Conservation (phyloP, 2,797 vertebrate genomes). For the Molossus molossus region DNA sequence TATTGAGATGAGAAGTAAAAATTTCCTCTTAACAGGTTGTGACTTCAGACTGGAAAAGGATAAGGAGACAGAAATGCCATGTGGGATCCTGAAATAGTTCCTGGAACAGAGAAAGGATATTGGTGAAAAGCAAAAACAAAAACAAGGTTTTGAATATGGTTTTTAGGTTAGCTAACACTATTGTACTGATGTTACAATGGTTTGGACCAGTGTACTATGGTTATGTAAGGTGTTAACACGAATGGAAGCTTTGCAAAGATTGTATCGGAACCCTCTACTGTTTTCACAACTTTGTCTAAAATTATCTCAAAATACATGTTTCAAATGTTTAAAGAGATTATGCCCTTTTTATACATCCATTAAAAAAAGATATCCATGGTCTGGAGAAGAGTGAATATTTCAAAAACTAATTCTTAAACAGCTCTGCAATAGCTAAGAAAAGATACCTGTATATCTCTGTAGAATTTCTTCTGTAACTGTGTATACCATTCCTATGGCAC, state of each 20-base stretch:
- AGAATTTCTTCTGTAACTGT: background rate
- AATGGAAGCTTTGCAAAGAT: too few species aligned
- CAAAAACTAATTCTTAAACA: background rate
- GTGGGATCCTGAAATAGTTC: background rate
- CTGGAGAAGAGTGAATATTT: background rate
- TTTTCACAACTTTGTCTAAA: slow-evolving; percentile 9
- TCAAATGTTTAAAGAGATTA: background rate
- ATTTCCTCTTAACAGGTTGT: background rate
- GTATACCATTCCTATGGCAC: background rate
- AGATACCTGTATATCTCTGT: background rate
- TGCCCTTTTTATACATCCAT: background rate
- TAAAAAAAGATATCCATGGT: background rate
- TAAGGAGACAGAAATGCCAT: background rate
- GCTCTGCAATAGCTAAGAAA: background rate
- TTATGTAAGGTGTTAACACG: background rate
- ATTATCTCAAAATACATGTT: background rate
- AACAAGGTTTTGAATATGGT: slow-evolving; percentile 7
- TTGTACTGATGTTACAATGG: background rate
- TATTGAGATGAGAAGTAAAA: slow-evolving; percentile 17
- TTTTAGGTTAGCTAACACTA: background rate
- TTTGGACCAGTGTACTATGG: background rate
- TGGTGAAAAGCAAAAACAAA: background rate
- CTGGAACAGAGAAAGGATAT: background rate
- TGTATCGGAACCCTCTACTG: too few species aligned
- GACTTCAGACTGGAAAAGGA: background rate